Evolutionary conservation across 2,113 vertebrate species (phyloP).

Genomic region (Hippocampus guttulatus): DNA sequence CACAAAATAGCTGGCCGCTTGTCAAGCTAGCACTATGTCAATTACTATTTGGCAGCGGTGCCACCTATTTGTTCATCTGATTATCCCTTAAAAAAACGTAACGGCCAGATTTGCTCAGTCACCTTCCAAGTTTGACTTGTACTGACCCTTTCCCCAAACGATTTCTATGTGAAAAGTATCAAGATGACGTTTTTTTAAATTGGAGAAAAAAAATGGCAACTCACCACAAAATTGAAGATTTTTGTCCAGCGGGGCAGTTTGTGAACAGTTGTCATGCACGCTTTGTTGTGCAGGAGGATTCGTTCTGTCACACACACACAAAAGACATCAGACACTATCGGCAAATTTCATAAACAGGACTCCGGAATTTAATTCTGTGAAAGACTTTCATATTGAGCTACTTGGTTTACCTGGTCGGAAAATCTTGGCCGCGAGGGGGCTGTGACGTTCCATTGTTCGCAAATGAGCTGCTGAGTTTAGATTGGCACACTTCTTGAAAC

Average conservation of each 20-base stretch:
- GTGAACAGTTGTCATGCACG: conserved; percentile 33
- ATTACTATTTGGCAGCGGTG: neutral
- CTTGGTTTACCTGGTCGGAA: conserved; percentile 44
- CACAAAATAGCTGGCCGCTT: neutral
- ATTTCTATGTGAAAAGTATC: neutral
- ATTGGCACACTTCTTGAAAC: conserved; percentile 45
- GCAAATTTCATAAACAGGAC: neutral
- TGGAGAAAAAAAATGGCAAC: conserved; percentile 10
- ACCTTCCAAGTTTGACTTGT: neutral
- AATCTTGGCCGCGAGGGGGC: conserved; percentile 20
- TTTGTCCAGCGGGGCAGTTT: conserved; percentile 23
- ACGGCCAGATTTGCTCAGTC: neutral
- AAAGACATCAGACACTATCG: conserved; percentile 19
- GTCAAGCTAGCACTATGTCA: neutral
- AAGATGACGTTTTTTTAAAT: neutral
- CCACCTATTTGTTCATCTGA: neutral
- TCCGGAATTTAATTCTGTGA: neutral
- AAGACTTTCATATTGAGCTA: neutral
- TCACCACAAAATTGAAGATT: conserved; percentile 27
- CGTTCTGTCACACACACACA: conserved; percentile 35
- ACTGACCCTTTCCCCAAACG: neutral
- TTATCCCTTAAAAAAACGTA: neutral
- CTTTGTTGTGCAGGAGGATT: conserved; percentile 25
- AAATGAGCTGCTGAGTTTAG: conserved; percentile 34
- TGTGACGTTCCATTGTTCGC: conserved; percentile 21